Evolutionary conservation across 2,113 vertebrate genomes (phyloP), one percentile per base, ranked within the genome.

Genomic region (Morphnarchus princeps): DNA sequence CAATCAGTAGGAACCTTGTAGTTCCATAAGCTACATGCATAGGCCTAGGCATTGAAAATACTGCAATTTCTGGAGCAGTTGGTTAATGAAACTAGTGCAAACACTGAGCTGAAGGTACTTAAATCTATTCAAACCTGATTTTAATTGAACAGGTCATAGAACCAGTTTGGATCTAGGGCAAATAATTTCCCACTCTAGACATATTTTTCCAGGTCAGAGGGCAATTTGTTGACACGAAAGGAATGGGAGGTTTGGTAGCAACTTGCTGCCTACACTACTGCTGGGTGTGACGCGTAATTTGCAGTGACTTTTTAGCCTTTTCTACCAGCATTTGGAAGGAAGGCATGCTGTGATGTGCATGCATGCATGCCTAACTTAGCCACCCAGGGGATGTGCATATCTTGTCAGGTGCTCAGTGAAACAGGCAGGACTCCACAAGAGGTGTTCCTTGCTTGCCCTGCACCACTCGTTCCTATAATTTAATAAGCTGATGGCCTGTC

Each of bases 261-360:
- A 55, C 70, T 81, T 93, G 32, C 78, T 88, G 78, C 42, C 95
- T 96, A 58, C 38, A 16, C 61, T 87, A 38, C 65, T 82, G 52
- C 85, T 4, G 34, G 52, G 50, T 89, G 65, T 82, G 82, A 91
- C 36, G 58, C 0, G 6, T 95, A 94, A 97, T 96, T 96, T 95
- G 65, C 90, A 80, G 61, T 94, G 96, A 93, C 94, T 96, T 94
- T 93, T 95, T 77, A 93, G 84, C 54, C 59, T 62, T 96, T 90
- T 87, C 84, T 84, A 77, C 31, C 79, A 91, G 86, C 89, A 87
- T 85, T 91, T 93, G 82, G 82, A 95, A 78, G 74, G 90, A 92
- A 97, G 69, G 58, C 97, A 90, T 91, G 93, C 96, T 97, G 96
- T 91, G 93, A 71, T 95, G 79, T 91, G 87, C 94, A 80, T 10